phyloP scores from a whole-genome alignment of 1,140 invertebrate species.

The Procambarus virginalis region DNA sequence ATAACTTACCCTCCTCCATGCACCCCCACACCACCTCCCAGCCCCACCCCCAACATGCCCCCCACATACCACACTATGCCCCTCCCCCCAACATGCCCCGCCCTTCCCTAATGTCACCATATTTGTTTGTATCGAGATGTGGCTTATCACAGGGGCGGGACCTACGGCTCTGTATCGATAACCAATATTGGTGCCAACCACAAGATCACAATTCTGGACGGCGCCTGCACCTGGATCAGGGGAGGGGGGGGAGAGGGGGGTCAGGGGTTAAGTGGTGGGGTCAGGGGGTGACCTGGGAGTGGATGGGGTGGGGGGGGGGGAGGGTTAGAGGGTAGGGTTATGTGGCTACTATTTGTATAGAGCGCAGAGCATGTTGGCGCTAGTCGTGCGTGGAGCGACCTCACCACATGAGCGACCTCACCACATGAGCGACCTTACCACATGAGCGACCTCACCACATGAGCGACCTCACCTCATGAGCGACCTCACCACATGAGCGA shows the following conservation, averaged over 20 bases:
- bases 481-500: no score
- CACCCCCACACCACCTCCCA: background rate
- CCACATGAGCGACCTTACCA: no score
- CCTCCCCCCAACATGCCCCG: no score
- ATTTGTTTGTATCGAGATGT: conserved; percentile 22
- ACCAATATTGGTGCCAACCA: conserved; percentile 21
- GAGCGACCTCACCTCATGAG: no score
- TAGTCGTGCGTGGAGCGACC: no score
- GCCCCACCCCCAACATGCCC: background rate
- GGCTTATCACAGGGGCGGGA: conserved; percentile 15
- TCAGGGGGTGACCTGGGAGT: background rate
- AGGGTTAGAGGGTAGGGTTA: background rate
- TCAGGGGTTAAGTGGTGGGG: background rate
- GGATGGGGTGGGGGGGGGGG: background rate
- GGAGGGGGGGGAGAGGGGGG: no score
- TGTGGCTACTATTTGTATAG: no score
- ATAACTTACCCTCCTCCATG: background rate
- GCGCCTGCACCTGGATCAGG: background rate
- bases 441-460: no score
- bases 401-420: no score
- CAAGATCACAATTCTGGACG: background rate
- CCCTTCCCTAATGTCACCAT: conserved; percentile 9
- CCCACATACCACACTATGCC: background rate
- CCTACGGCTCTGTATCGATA: conserved; percentile 21
- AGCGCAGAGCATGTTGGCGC: no score